Percentiles rank a stretch among this genome's conserved stretches.
Evolutionary conservation across 1,140 invertebrate species (phyloP).

Genomic region (Panonychus citri): DNA sequence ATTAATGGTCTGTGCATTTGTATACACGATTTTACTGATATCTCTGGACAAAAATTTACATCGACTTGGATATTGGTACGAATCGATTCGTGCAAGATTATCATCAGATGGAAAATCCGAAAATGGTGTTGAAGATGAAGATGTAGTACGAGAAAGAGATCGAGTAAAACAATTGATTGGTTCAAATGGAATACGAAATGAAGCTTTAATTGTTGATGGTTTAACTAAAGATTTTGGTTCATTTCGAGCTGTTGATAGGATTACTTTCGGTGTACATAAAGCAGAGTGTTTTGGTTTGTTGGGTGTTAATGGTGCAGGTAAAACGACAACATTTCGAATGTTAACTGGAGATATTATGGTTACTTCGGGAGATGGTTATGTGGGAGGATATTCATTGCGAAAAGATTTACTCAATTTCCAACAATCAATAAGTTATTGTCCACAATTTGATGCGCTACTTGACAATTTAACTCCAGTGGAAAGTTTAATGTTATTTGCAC

Average conservation of each 20-base stretch:
- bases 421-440: constrained; percentile 29
- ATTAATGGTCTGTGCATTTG: too few species aligned
- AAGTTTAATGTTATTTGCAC: background rate
- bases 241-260: constrained; percentile 14
- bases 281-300: constrained; percentile 29
- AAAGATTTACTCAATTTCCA: constrained; percentile 31
- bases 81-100: too few species aligned
- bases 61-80: too few species aligned
- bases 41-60: too few species aligned
- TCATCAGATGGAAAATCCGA: too few species aligned
- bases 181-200: background rate
- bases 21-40: too few species aligned
- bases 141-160: background rate
- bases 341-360: constrained; percentile 20
- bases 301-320: constrained; percentile 24
- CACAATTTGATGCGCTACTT: constrained; percentile 47
- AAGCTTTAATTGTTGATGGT: background rate
- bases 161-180: background rate
- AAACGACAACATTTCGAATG: constrained; percentile 22
- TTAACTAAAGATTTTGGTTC: constrained; percentile 4
- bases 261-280: constrained; percentile 17
- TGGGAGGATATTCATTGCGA: background rate
- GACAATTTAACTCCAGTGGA: constrained; percentile 42
- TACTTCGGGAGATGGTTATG: constrained; percentile 19
- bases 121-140: background rate